These are phyloP conservation scores for Drosophila sechellia DNA, from an alignment of 1,140 invertebrate species.

Conservation along the genomic window DNA sequence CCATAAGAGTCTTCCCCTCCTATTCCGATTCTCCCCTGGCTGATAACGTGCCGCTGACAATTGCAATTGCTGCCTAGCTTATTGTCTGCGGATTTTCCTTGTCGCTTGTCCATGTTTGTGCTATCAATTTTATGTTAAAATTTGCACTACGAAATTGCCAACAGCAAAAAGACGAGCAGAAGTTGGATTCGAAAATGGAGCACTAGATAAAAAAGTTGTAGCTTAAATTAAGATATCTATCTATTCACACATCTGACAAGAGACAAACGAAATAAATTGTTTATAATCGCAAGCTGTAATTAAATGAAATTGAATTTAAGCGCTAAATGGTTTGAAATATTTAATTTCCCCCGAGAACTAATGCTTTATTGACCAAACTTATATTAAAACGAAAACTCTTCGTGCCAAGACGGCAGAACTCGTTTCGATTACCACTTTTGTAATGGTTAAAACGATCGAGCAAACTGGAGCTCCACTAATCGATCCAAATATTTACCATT, in stretches of 20 bases:
- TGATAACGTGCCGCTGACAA: slow-evolving; percentile 72
- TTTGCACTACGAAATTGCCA: slow-evolving; percentile 45
- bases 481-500: slow-evolving; percentile 45
- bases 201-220: not conserved
- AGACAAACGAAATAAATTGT: not conserved
- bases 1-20: not conserved
- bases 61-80: slow-evolving; percentile 61
- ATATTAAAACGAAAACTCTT: not conserved
- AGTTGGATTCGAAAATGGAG: not conserved
- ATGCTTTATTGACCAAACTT: not conserved
- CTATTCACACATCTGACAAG: not conserved
- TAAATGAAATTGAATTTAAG: not conserved
- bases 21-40: slow-evolving; percentile 10
- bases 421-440: slow-evolving; percentile 9
- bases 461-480: slow-evolving; percentile 17
- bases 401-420: slow-evolving; percentile 7
- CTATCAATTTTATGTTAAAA: slow-evolving; percentile 65
- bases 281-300: not conserved
- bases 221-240: not conserved
- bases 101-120: slow-evolving; percentile 45
- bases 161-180: slow-evolving; percentile 13
- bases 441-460: not conserved
- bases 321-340: too few species aligned
- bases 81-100: slow-evolving; percentile 45
- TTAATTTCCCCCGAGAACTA: too few species aligned